Evolutionary conservation across 2,888 invertebrate species (phyloP).

Genomic region (Euspilapteryx auroguttella): DNA sequence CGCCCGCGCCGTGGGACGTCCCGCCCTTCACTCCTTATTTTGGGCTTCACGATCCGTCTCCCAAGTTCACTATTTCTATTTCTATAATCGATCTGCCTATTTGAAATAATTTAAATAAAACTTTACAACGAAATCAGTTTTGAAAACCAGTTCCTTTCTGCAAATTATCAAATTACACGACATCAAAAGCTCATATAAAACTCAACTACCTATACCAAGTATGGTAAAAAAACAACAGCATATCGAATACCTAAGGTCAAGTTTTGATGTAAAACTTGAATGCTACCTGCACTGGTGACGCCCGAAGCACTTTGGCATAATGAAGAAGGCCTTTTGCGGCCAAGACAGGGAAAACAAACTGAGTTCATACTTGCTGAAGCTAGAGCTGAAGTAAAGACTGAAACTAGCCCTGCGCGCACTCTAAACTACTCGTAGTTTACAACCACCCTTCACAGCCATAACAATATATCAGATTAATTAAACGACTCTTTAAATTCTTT

Average conservation of each 20-base stretch:
- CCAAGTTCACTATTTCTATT: no score
- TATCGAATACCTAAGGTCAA: constrained; percentile 55
- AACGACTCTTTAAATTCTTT: constrained; percentile 61
- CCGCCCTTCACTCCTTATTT: constrained; percentile 41
- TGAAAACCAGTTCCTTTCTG: constrained; percentile 26
- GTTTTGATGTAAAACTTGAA: constrained; percentile 34
- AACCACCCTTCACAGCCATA: constrained; percentile 50
- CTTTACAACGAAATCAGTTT: constrained; percentile 24
- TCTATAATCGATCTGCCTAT: no score
- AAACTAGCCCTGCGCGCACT: not conserved
- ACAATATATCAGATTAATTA: constrained; percentile 62
- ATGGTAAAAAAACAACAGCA: constrained; percentile 33
- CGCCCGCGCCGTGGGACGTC: constrained; percentile 40
- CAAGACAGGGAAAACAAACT: not conserved
- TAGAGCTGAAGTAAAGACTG: no score
- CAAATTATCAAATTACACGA: constrained; percentile 49
- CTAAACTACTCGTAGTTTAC: constrained; percentile 14
- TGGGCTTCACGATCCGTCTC: no score
- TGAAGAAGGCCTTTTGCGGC: constrained; percentile 39
- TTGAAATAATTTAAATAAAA: no score
- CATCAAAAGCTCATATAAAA: constrained; percentile 46
- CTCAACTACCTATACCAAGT: constrained; percentile 7
- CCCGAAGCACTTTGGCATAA: constrained; percentile 41
- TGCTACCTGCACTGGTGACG: constrained; percentile 51
- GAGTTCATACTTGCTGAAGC: no score